A percentile compares a stretch with the other conserved stretches of the same genome.
phyloP scores from a whole-genome alignment of 2,113 vertebrate genomes.

The Thamnaconus septentrionalis region DNA sequence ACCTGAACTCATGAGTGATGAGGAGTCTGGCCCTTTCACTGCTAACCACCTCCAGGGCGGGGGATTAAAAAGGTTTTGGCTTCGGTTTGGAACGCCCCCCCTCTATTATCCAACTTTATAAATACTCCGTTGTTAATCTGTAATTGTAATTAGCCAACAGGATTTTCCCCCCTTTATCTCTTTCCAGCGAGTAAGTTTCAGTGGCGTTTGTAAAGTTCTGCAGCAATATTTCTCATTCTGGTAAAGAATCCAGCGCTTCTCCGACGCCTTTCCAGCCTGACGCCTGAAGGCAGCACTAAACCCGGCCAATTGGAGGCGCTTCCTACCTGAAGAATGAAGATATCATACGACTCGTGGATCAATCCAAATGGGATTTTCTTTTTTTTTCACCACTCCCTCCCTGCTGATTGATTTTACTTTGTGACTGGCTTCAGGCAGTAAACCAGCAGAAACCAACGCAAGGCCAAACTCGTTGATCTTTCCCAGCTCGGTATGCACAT shows the following conservation, averaged over 20 bases:
- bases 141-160: no score
- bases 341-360: conserved; percentile 26
- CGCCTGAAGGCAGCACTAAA: conserved; percentile 29
- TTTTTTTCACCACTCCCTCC: not conserved
- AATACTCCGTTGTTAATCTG: no score
- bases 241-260: conserved; percentile 21
- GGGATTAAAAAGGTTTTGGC: no score
- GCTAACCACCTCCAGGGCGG: no score
- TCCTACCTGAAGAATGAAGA: conserved; percentile 28
- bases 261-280: conserved; percentile 7
- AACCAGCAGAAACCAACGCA: conserved; percentile 29
- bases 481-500: conserved; percentile 15
- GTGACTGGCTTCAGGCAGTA: conserved; percentile 39
- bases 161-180: no score
- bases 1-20: no score
- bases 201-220: not conserved
- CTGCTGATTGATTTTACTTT: conserved; percentile 42
- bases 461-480: conserved; percentile 16
- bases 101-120: no score
- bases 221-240: conserved; percentile 21
- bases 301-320: conserved; percentile 10
- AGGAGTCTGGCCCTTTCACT: no score
- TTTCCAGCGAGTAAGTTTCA: not conserved
- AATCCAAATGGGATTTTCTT: conserved; percentile 38
- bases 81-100: no score